phyloP scores from a whole-genome alignment of 2,797 vertebrate species.

The Geotria australis region DNA sequence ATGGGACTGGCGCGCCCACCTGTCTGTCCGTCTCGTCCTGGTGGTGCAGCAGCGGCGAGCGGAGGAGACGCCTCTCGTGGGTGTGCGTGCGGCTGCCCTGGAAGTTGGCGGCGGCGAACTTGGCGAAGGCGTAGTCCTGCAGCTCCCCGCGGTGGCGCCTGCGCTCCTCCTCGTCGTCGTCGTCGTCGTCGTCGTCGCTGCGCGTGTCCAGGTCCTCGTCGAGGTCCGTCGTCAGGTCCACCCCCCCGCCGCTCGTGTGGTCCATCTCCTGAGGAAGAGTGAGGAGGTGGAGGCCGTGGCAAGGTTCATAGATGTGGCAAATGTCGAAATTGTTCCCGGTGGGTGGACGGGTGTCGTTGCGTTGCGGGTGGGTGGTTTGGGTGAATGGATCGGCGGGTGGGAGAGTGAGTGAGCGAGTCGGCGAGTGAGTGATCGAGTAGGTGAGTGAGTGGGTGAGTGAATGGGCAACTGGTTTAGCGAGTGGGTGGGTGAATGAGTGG shows the following conservation, averaged over 20 bases:
- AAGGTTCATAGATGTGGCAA: not conserved
- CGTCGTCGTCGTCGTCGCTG: conserved; percentile 44
- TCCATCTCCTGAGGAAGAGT: not conserved
- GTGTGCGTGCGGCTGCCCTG: conserved; percentile 41
- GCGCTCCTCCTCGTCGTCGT: conserved; percentile 18
- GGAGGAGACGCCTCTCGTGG: conserved; percentile 29
- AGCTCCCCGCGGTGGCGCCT: conserved; percentile 24
- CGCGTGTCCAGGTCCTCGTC: conserved; percentile 13
- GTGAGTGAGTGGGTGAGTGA: no score
- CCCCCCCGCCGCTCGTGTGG: no score
- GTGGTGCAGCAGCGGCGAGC: conserved; percentile 48
- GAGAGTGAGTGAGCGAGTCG: no score
- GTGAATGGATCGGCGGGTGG: not conserved
- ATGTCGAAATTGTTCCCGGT: not conserved
- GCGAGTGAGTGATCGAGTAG: no score
- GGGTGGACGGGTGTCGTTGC: not conserved
- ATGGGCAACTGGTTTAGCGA: no score
- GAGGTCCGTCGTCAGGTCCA: conserved; percentile 16
- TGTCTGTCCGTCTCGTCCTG: conserved; percentile 36
- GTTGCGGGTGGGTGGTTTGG: not conserved
- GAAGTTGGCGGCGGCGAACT: conserved; percentile 72
- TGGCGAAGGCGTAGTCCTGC: conserved; percentile 49
- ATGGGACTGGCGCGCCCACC: conserved; percentile 28
- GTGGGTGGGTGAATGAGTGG: no score
- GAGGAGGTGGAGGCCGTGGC: not conserved